Conservation (phyloP, 2,113 vertebrate genomes). For the Aleadryas rufinucha region DNA sequence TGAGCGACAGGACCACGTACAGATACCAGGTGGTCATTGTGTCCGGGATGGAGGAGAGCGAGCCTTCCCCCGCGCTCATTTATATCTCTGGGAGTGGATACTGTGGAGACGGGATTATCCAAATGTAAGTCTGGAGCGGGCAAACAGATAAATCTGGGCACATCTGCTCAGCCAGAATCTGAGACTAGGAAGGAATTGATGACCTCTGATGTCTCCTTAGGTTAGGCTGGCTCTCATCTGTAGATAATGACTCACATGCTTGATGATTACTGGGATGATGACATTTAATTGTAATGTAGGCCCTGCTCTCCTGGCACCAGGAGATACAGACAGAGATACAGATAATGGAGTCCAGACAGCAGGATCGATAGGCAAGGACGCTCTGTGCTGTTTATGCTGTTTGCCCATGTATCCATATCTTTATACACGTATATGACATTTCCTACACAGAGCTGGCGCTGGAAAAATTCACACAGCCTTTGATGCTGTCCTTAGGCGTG, state of each 20-base stretch:
- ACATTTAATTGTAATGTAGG: conserved; percentile 44
- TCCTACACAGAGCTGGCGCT: neutral
- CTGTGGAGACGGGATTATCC: conserved; percentile 92
- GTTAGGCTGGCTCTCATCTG: conserved; percentile 30
- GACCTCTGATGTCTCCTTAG: conserved; percentile 15
- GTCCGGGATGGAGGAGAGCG: conserved; percentile 82
- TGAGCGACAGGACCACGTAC: conserved; percentile 75
- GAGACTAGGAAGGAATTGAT: neutral
- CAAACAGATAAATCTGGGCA: neutral
- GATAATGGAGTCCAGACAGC: conserved; percentile 55
- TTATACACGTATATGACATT: conserved; percentile 10
- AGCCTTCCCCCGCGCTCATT: conserved; percentile 81
- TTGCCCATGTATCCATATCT: neutral
- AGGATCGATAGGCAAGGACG: conserved; percentile 5
- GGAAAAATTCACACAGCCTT: neutral
- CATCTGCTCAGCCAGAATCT: neutral
- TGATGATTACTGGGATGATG: conserved; percentile 39
- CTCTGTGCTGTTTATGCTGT: conserved; percentile 2
- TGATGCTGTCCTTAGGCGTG: neutral
- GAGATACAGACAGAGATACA: conserved; percentile 56
- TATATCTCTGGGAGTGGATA: conserved; percentile 87
- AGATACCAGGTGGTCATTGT: conserved; percentile 85
- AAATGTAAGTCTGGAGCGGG: conserved; percentile 77
- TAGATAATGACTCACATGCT: conserved; percentile 23
- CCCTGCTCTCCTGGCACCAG: conserved; percentile 53